Base-by-base conservation (phyloP, 2,113 vertebrate genomes). In the Percina caprodes region DNA sequence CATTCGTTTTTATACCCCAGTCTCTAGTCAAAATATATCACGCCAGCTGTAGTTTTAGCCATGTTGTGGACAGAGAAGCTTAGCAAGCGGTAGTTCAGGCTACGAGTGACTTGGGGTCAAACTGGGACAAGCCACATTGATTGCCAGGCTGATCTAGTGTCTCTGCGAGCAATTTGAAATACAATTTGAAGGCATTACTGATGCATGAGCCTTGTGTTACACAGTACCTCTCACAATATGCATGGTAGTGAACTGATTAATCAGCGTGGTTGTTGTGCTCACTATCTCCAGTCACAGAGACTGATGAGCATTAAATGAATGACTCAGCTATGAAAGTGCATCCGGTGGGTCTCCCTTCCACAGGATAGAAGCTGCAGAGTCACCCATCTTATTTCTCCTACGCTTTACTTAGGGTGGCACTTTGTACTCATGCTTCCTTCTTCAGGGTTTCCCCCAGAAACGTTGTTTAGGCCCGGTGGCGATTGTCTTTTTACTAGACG, bases 231-330 rank as follows among this genome's bases (percentile, higher is more conserved):
- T 39, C 26, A 12, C 48, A 14, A n/a, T 52, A 23, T 3, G 15
- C 33, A 55, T 42, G 13, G 21, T 3, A 16, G 19, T 39, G 30
- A n/a, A 4, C 19, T 54, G 7, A 39, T 55, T 42, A 51, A 54
- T 8, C 67, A 35, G 46, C 11, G 6, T 16, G 39, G 67, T 39
- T 69, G 66, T 18, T 33, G 18, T 55, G 19, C 39, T 54, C 30
- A 52, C 30, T 30, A 69, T 21, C 49, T 69, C 49, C 49, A 16
- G 49, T n/a, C 16, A 68, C 48, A 21, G 46, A 52, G 16, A 51
- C 45, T 51, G 62, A 61, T 67, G 30, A 56, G 77, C 56, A 79
- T 63, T 69, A 68, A 79, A 75, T 74, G 4, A 74, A 84, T 84
- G 67, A 74, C 51, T 62, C 21, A 4, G 24, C 49, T 65, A 19